Percentiles rank a stretch among this genome's conserved stretches.
These are phyloP conservation scores for Grus americana DNA, from an alignment of 2,113 vertebrate species.

Conservation along the genomic window DNA sequence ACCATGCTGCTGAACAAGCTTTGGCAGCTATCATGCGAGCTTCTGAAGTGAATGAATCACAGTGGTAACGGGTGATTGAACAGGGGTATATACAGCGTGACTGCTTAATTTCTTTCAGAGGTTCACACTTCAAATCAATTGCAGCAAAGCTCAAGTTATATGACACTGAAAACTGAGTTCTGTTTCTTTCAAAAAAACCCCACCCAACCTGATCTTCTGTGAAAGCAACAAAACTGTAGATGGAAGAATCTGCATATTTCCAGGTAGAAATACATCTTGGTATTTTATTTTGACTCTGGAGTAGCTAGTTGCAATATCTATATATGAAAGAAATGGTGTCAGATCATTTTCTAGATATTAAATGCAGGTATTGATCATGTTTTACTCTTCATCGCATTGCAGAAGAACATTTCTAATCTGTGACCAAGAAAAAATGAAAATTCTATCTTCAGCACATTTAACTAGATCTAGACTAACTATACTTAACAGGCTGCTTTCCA, in stretches of 20 bases:
- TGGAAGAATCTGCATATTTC: neutral
- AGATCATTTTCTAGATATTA: neutral
- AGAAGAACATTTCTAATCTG: neutral
- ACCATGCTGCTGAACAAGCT: neutral
- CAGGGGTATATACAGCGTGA: neutral
- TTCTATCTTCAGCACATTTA: neutral
- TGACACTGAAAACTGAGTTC: neutral
- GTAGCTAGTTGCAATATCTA: neutral
- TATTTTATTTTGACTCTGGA: neutral
- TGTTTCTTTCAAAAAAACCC: neutral
- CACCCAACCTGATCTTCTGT: neutral
- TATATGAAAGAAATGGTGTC: neutral
- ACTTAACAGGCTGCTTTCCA: neutral
- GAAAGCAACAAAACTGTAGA: neutral
- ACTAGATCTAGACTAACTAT: neutral
- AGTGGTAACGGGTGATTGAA: neutral
- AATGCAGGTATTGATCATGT: neutral
- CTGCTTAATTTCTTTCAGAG: neutral
- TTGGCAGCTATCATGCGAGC: neutral
- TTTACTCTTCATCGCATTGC: neutral
- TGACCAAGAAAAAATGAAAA: neutral
- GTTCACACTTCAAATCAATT: neutral
- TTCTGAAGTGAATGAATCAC: conserved; percentile 40
- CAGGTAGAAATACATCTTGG: conserved; percentile 19
- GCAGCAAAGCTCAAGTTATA: neutral